Conservation (phyloP, 2,113 vertebrate species). For the Carollia perspicillata region DNA sequence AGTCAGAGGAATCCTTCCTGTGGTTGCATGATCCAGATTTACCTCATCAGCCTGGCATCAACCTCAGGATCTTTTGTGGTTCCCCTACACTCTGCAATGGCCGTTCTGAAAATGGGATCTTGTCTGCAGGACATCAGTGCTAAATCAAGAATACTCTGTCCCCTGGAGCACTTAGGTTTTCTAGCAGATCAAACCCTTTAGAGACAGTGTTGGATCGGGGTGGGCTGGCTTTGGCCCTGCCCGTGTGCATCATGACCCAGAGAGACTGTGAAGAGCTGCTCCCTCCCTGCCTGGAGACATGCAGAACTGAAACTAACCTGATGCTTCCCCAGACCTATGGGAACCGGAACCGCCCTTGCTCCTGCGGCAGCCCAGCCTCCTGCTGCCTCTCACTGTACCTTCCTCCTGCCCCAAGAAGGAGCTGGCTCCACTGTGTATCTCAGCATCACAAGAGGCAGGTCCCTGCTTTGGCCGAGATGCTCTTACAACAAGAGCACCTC, state of each 20-base stretch:
- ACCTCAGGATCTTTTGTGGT: background rate
- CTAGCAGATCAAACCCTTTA: background rate
- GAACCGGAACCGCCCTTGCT: background rate
- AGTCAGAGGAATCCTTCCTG: background rate
- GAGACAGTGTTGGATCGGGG: background rate
- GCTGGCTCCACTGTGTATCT: background rate
- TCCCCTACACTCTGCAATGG: background rate
- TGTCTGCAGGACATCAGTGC: background rate
- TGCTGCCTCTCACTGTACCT: background rate
- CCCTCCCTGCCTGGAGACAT: background rate
- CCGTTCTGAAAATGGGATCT: background rate
- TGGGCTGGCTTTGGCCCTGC: background rate
- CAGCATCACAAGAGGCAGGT: background rate
- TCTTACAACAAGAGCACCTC: background rate
- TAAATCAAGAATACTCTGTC: background rate
- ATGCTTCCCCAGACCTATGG: background rate
- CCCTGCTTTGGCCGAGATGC: background rate
- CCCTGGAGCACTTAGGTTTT: too few species aligned
- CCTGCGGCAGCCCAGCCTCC: background rate
- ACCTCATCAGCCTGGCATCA: too few species aligned
- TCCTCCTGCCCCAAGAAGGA: background rate
- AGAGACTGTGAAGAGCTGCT: background rate
- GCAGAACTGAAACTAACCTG: background rate
- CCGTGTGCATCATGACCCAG: accelerated
- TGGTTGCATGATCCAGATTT: too few species aligned